A percentile compares a stretch with the other conserved stretches of the same genome.
These are phyloP conservation scores for Papilio aristodemus DNA, from an alignment of 1,140 invertebrate genomes.

Conservation along the genomic window DNA sequence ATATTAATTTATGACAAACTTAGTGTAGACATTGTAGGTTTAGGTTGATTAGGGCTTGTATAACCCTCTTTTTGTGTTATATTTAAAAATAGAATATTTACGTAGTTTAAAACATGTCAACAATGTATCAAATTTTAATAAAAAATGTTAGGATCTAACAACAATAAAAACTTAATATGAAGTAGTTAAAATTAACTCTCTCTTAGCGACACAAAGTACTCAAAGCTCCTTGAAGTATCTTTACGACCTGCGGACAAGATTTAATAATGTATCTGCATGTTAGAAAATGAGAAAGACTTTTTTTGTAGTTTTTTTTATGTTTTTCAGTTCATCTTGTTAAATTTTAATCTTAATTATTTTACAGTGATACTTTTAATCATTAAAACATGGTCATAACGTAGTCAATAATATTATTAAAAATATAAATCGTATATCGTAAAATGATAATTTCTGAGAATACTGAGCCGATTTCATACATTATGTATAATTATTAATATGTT, in stretches of 20 bases:
- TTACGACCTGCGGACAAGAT: constrained; percentile 2
- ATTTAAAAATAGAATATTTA: not conserved
- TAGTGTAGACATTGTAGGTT: not conserved
- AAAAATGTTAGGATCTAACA: not conserved
- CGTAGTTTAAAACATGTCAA: not conserved
- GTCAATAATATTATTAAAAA: no score
- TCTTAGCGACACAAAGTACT: not conserved
- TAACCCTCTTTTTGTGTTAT: no score
- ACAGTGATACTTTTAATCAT: no score
- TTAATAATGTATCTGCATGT: not conserved
- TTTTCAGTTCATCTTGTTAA: no score
- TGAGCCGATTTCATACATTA: no score
- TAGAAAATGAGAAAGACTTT: not conserved
- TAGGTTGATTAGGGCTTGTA: not conserved
- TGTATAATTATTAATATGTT: no score
- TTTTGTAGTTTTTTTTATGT: no score
- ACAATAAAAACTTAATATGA: not conserved
- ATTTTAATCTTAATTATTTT: no score
- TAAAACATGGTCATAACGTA: no score
- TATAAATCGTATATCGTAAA: no score
- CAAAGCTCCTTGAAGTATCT: not conserved
- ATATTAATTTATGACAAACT: not conserved
- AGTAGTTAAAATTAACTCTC: not conserved
- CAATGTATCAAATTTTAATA: not conserved
- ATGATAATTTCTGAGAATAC: no score